These are phyloP conservation scores for Ranitomeya imitator DNA, from an alignment of 2,113 vertebrate species.

Conservation along the genomic window DNA sequence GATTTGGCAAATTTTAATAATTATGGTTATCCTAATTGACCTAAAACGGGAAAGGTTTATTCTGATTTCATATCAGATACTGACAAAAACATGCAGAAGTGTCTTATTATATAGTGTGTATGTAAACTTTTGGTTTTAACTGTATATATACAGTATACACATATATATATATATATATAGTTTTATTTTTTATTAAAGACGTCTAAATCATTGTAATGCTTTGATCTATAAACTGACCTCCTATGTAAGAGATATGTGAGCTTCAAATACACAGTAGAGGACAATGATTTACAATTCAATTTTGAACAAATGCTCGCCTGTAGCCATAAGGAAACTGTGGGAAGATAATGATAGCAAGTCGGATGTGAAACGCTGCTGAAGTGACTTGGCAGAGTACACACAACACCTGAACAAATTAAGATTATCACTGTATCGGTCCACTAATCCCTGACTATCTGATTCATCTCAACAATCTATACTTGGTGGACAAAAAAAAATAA, in stretches of 20 bases:
- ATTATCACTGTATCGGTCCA: conserved; percentile 51
- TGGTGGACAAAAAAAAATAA: conserved; percentile 25
- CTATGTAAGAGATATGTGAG: conserved; percentile 14
- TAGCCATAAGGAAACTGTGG: conserved; percentile 45
- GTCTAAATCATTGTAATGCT: neutral
- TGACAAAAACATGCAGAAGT: too few species aligned
- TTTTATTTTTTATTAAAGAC: neutral
- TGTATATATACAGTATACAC: too few species aligned
- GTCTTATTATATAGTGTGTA: too few species aligned
- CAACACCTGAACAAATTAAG: conserved; percentile 58
- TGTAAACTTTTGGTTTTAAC: too few species aligned
- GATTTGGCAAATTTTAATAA: too few species aligned
- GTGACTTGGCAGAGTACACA: conserved; percentile 50
- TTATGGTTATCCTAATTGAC: too few species aligned
- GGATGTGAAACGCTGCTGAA: conserved; percentile 46
- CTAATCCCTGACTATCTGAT: conserved; percentile 53
- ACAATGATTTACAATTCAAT: conserved; percentile 57
- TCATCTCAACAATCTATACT: conserved; percentile 49
- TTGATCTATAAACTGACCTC: conserved; percentile 8
- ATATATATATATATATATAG: too few species aligned
- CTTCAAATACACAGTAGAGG: conserved; percentile 29
- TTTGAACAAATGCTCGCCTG: conserved; percentile 46
- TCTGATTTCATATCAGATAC: too few species aligned
- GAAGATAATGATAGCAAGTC: conserved; percentile 53
- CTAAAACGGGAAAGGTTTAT: too few species aligned